phyloP scores from a whole-genome alignment of 2,888 invertebrate genomes.

The Byasa hedistus region DNA sequence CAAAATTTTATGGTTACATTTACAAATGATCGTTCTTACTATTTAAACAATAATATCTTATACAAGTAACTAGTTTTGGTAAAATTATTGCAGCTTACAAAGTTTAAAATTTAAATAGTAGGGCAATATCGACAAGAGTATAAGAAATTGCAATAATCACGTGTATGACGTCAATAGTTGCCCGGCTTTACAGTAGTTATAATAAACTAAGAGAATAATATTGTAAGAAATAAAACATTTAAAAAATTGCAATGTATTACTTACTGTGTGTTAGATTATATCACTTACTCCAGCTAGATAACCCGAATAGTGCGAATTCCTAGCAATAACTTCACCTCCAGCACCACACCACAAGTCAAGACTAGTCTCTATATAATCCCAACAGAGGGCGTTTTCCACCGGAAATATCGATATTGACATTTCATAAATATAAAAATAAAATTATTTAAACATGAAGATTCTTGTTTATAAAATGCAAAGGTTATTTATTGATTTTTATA shows the following conservation, averaged over 20 bases:
- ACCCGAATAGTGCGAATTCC: conserved; percentile 55
- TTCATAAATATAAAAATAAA: not conserved
- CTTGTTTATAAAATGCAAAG: not conserved
- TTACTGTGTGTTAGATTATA: conserved; percentile 58
- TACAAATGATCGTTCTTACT: conserved; percentile 7
- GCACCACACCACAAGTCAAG: conserved; percentile 66
- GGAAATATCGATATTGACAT: conserved; percentile 60
- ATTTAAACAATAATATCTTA: not conserved
- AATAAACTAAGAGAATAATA: conserved; percentile 21
- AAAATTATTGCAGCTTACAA: not conserved
- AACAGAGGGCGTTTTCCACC: conserved; percentile 59
- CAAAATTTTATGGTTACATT: conserved; percentile 39
- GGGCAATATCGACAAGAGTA: conserved; percentile 30
- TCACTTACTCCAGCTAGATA: conserved; percentile 58
- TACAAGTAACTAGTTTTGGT: not conserved
- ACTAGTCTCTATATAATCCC: conserved; percentile 46
- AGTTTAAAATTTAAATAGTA: conserved; percentile 20
- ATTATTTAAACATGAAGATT: not conserved
- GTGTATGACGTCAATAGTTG: conserved; percentile 59
- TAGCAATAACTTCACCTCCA: conserved; percentile 55
- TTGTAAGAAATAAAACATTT: conserved; percentile 24
- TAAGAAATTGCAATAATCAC: conserved; percentile 45
- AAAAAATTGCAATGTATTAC: conserved; percentile 39
- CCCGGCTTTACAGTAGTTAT: conserved; percentile 49
- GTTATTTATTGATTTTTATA: not conserved